A percentile compares a stretch with the other conserved stretches of the same genome.
These are phyloP conservation scores for Corvus hawaiiensis DNA, from an alignment of 2,113 vertebrate species.

Conservation along the genomic window DNA sequence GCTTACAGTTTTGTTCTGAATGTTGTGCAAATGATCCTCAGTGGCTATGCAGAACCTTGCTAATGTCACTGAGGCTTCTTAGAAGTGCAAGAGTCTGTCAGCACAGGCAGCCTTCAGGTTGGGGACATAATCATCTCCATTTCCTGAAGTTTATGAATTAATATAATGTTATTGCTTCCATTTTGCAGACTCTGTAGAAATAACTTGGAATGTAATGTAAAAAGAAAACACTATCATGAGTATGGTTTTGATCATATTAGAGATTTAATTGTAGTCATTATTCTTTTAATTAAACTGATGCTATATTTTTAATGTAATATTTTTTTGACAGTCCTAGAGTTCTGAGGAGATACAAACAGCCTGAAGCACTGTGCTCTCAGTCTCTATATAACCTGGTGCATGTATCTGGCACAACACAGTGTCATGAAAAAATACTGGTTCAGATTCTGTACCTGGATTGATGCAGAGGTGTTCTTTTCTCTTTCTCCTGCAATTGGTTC, in stretches of 20 bases:
- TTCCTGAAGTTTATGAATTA: neutral
- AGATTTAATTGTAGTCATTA: neutral
- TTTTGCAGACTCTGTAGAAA: neutral
- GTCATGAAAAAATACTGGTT: neutral
- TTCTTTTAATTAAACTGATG: neutral
- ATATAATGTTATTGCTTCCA: neutral
- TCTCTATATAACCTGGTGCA: neutral
- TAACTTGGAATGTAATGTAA: neutral
- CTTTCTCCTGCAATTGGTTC: neutral
- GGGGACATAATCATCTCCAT: neutral
- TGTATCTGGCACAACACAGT: neutral
- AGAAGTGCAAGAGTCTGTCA: neutral
- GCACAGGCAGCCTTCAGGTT: neutral
- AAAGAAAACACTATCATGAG: neutral
- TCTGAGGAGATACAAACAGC: neutral
- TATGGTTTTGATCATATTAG: neutral
- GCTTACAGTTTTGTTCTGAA: neutral
- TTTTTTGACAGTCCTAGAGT: neutral
- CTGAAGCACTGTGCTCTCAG: neutral
- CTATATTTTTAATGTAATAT: neutral
- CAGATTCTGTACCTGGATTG: neutral
- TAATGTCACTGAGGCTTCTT: slow-evolving; percentile 23
- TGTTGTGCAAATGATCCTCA: neutral
- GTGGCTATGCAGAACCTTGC: neutral
- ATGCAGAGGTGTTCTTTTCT: neutral